Evolutionary conservation across 1,140 invertebrate species (phyloP), one percentile per base, ranked within the genome.

Genomic region (Phenacoccus solenopsis): DNA sequence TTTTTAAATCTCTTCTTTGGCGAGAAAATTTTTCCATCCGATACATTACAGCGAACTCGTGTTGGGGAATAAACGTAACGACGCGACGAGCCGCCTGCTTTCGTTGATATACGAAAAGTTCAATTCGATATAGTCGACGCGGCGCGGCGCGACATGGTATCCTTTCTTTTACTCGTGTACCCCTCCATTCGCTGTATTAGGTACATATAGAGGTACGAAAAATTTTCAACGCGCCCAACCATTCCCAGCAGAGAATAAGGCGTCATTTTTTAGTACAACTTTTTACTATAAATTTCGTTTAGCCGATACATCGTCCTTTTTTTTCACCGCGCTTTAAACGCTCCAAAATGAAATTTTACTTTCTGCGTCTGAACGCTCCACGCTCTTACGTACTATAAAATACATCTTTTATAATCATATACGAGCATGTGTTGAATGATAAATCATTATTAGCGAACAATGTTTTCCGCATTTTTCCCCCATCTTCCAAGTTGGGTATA

Each of bases 341-440:
- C 20, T 49, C 38, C 38, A 3, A 49, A 49, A 49, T 49, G 38
- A 49, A 49, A 10, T n/a, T 49, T 16, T 16, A 49, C 38, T 16
- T 16, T 16, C 38, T n/a, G 16, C 13, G 20, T 16, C 4, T n/a
- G 38, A 49, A 49, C 3, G 5, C 5, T 49, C 3, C 16, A 49
- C 16, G n/a, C n/a, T n/a, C n/a, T n/a, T n/a, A n/a, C n/a, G n/a
- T n/a, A n/a, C n/a, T n/a, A n/a, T n/a, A n/a, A n/a, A n/a, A n/a
- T n/a, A n/a, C 38, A 49, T 49, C 38, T 49, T 49, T 49, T n/a
- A 49, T 49, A 49, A 49, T 49, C 38, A 49, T 49, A 49, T n/a
- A 49, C 5, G 20, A 13, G 30, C 13, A 32, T 49, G 38, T 49
- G 38, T 2, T 2, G 5, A 49, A 49, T 49, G 16, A 49, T 49